These are phyloP conservation scores for Leptosomus discolor DNA, from an alignment of 2,113 vertebrate species.

Conservation along the genomic window DNA sequence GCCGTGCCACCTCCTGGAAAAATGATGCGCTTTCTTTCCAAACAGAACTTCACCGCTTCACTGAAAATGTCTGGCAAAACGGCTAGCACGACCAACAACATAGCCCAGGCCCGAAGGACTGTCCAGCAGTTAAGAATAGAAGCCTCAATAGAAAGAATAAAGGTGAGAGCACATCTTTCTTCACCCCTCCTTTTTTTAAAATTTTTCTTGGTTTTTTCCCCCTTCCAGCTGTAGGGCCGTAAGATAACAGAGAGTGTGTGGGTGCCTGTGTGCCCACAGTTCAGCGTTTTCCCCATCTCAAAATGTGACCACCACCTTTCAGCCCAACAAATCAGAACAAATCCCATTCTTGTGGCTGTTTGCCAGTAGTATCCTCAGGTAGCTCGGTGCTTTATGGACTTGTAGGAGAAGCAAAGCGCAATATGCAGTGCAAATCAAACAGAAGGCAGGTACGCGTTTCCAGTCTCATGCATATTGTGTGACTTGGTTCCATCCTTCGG, in stretches of 20 bases:
- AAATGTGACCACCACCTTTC: accelerated
- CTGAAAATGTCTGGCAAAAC: slow-evolving; percentile 87
- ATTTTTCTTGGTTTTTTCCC: accelerated
- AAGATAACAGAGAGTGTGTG: accelerated
- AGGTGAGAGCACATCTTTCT: slow-evolving; percentile 69
- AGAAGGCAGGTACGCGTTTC: background rate
- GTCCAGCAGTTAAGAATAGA: slow-evolving; percentile 89
- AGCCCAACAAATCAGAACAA: background rate
- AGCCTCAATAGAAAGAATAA: slow-evolving; percentile 90
- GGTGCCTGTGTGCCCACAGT: background rate
- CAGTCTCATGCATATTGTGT: accelerated
- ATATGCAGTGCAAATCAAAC: background rate
- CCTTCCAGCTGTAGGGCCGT: accelerated
- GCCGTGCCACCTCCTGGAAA: background rate
- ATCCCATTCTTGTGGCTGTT: accelerated
- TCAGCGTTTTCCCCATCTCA: accelerated
- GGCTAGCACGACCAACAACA: slow-evolving; percentile 82
- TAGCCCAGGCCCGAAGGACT: slow-evolving; percentile 83
- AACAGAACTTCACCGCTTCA: background rate
- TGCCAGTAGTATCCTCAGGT: background rate
- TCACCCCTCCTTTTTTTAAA: too few relatives aligned
- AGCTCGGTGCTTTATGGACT: background rate
- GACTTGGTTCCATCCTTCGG: background rate
- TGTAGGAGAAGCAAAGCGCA: background rate
- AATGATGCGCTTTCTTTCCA: background rate